phyloP scores from a whole-genome alignment of 2,888 invertebrate species.

The Stenoptilia bipunctidactyla region DNA sequence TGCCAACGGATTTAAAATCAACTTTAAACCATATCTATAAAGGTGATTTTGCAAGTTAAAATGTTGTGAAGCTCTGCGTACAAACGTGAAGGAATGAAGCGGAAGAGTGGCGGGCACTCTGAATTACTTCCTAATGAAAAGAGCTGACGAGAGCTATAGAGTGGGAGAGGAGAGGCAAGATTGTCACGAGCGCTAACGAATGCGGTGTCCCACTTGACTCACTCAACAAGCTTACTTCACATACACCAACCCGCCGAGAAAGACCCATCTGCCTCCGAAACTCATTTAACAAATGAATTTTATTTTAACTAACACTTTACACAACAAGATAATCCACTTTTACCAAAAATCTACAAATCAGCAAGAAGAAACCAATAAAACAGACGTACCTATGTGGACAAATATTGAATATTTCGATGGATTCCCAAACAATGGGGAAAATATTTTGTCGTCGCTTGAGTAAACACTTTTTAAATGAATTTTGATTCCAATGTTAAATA shows the following conservation, averaged over 20 bases:
- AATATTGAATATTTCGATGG: no score
- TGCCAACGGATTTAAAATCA: no score
- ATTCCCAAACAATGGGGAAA: no score
- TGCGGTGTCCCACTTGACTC: slow-evolving; percentile 47
- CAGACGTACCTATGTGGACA: no score
- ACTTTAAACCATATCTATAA: no score
- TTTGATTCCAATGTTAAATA: background rate
- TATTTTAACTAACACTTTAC: no score
- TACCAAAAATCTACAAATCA: no score
- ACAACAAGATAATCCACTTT: no score
- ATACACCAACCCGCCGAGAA: no score
- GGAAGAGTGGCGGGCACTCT: slow-evolving; percentile 58
- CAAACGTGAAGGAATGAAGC: slow-evolving; percentile 64
- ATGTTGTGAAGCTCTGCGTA: slow-evolving; percentile 10
- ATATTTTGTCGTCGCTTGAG: background rate
- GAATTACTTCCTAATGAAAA: slow-evolving; percentile 72
- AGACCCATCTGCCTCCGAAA: slow-evolving; percentile 1
- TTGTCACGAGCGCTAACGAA: slow-evolving; percentile 64
- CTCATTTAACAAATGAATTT: no score
- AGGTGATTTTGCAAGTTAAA: no score
- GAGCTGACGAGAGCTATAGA: slow-evolving; percentile 56
- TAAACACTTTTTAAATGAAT: slow-evolving; percentile 1
- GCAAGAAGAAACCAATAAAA: no score
- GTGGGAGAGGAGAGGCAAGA: slow-evolving; percentile 26
- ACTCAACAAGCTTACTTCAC: slow-evolving; percentile 25